Percentiles rank a stretch among this genome's conserved stretches.
phyloP scores from a whole-genome alignment of 1,140 invertebrate species.

The Anastrepha ludens region DNA sequence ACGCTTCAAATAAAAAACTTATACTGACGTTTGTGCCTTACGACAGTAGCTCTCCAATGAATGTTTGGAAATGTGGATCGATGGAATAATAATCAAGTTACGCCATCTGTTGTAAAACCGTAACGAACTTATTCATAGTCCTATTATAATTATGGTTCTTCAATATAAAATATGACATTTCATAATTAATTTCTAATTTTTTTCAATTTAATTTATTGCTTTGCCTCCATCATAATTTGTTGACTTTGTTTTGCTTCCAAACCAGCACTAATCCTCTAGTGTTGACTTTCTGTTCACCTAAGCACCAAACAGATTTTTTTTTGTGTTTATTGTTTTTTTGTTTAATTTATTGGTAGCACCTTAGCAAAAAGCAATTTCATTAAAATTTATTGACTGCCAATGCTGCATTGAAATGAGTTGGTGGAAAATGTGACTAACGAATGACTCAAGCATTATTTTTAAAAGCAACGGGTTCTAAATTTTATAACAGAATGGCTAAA shows the following conservation, averaged over 20 bases:
- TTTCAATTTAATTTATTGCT: too few species aligned
- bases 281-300: background rate
- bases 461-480: background rate
- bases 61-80: too few species aligned
- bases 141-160: too few species aligned
- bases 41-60: too few species aligned
- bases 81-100: too few species aligned
- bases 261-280: background rate
- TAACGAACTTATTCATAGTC: too few species aligned
- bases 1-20: too few species aligned
- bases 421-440: background rate
- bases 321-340: background rate
- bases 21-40: too few species aligned
- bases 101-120: too few species aligned
- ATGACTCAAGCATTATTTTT: constrained; percentile 7
- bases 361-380: background rate
- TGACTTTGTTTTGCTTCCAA: background rate
- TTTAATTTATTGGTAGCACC: background rate
- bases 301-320: background rate
- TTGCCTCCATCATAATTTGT: too few species aligned
- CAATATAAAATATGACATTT: too few species aligned
- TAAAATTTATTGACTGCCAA: background rate
- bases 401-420: background rate
- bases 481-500: background rate
- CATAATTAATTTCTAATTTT: too few species aligned